Base-by-base conservation (phyloP, 2,888 invertebrate genomes). In the Timema cristinae region DNA sequence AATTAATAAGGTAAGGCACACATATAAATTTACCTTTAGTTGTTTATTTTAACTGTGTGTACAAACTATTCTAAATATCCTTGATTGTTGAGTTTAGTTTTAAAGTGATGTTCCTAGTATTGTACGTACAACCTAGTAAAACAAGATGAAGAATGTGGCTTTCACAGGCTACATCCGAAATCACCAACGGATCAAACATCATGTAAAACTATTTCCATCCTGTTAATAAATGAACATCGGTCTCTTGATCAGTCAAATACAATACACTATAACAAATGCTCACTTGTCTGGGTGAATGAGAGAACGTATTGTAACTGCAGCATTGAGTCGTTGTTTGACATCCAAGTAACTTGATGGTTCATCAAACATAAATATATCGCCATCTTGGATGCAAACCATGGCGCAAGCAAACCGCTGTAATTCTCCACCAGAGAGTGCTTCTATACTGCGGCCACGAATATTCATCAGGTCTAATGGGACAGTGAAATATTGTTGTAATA, bases 281-380 rank as follows among this genome's bases (percentile, higher is more conserved):
- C 84, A 95, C 92, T 97, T 97, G 81, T 95, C 93, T 73, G 95
- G 93, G 80, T 91, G 89, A 78, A 98, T 90, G 61, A 99, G 88
- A 6, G 93, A 93, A 74, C 99, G 89, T 79, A 99, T 97, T 50
- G 98, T 96, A 78, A 91, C 86, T 75, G 99, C 99, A 85, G 97
- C 97, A 81, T 98, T 98, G 66, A 99, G 86, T 81, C 99, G 90
- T 84, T 99, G 99, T 81, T 98, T 98, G 0, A 99, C 99, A 84
- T 99, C 99, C 79, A 99, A 85, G 84, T 99, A 99, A 50, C 96
- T 97, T 7, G 98, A 98, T 0, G 99, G 99, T 81, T 99, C 99
- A 81, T 99, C 99, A 84, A 99, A 99, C 98, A 99, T 99, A 84
- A 98, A 98, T 81, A 99, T 97, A 81, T 99, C 98, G 61, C 97